A percentile compares a stretch with the other conserved stretches of the same genome.
Conservation (phyloP, 2,888 invertebrate genomes). For the Parasteatoda lunata region DNA sequence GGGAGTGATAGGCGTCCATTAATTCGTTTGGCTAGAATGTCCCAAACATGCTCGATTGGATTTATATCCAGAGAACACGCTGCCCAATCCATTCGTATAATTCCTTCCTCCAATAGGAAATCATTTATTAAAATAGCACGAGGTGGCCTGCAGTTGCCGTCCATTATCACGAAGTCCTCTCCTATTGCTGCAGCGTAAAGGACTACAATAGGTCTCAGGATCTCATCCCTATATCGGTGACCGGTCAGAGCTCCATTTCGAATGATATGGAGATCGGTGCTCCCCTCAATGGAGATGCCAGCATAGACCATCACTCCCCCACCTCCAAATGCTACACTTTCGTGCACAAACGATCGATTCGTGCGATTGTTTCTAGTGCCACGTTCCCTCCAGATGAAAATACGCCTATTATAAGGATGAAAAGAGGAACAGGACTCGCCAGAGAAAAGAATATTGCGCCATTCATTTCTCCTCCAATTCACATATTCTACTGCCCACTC, state of each 20-base stretch:
- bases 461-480: constrained; percentile 7
- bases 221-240: not conserved
- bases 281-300: constrained; percentile 11
- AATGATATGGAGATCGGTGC: not conserved
- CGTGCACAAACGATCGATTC: constrained; percentile 4
- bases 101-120: constrained; percentile 5
- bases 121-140: constrained; percentile 10
- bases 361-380: not conserved
- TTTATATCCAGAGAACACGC: constrained; percentile 9
- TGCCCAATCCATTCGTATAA: constrained; percentile 15
- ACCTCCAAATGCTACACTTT: not conserved
- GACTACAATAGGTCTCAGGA: constrained; percentile 6
- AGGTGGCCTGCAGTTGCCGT: not conserved
- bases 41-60: not conserved
- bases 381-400: constrained; percentile 15
- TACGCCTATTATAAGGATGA: constrained; percentile 11
- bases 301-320: constrained; percentile 6
- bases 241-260: not conserved
- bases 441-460: constrained; percentile 21
- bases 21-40: not conserved
- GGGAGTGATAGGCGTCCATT: not conserved
- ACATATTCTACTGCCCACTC: constrained; percentile 12
- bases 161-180: not conserved
- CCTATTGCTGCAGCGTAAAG: constrained; percentile 11
- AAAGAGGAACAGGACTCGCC: not conserved